Base-by-base conservation (phyloP, 2,113 vertebrate species). In the Hirundichthys speculiger region DNA sequence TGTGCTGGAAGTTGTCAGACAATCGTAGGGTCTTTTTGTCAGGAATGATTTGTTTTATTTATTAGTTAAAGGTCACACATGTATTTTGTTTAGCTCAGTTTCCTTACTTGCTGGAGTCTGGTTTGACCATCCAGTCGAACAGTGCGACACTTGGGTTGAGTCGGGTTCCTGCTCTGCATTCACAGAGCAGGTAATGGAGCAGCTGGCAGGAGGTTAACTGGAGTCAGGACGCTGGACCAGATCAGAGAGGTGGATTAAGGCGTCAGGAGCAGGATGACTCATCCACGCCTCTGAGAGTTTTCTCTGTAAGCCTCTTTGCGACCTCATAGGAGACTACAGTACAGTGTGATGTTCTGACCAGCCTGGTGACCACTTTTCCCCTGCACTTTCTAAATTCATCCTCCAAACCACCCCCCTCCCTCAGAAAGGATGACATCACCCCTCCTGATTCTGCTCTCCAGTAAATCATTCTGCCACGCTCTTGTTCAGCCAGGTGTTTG, bases 381-480 rank as follows among this genome's bases (percentile, higher is more conserved):
- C 42, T 54, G 58, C 64, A 56, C 61, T 61, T 61, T 43, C 86
- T 85, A 86, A 78, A 86, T 86, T 64, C 83, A 80, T 73, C 76
- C 63, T 68, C 39, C 14, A 39, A 46, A 12, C 15, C 68, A n/a
- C 1, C 1, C 41, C 34, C 42, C 59, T 10, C 52, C 65, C 48
- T n/a, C 13, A 34, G 18, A 7, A 30, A 73, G 45, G 80, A 88
- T 91, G 87, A 91, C 89, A 86, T 89, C 89, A 91, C 82, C 75
- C 72, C 65, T 64, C 78, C 16, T 16, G 51, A 57, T 69, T 66
- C 15, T 46, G 64, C 77, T 84, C 43, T 65, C 27, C 10, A 61
- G 50, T 80, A 75, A 83, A 84, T 88, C 85, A 80, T 65, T 22
- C 52, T 62, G 40, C 52, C 30, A 72, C 46, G 38, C 52, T 2